A percentile compares a stretch with the other conserved stretches of the same genome.
These are phyloP conservation scores for Formicarius rufipectus DNA, from an alignment of 2,113 vertebrate genomes.

Conservation along the genomic window DNA sequence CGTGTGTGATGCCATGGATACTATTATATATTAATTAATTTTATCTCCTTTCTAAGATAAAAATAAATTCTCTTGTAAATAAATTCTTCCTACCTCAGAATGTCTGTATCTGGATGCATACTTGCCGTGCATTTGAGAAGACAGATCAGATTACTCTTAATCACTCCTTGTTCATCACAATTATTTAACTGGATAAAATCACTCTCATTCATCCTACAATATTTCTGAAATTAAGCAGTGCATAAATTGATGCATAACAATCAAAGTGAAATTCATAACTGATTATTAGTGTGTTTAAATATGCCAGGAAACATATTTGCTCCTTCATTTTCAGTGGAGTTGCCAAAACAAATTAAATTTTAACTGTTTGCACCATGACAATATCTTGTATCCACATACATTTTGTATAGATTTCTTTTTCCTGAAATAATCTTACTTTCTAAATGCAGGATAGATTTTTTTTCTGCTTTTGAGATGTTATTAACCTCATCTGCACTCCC, in stretches of 20 bases:
- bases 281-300: neutral
- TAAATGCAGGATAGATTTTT: neutral
- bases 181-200: conserved; percentile 2
- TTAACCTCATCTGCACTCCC: neutral
- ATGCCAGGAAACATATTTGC: neutral
- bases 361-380: neutral
- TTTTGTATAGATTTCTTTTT: neutral
- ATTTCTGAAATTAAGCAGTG: neutral
- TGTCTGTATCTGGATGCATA: neutral
- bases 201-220: neutral
- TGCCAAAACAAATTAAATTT: neutral
- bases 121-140: neutral
- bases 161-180: neutral
- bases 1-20: neutral
- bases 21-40: neutral
- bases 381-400: neutral
- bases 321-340: neutral
- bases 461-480: neutral
- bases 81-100: neutral
- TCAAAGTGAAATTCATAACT: neutral
- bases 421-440: neutral
- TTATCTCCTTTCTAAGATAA: neutral
- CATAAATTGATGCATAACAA: neutral
- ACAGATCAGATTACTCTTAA: neutral
- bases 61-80: neutral